phyloP scores from a whole-genome alignment of 2,888 invertebrate genomes.

The Amiota communis region DNA sequence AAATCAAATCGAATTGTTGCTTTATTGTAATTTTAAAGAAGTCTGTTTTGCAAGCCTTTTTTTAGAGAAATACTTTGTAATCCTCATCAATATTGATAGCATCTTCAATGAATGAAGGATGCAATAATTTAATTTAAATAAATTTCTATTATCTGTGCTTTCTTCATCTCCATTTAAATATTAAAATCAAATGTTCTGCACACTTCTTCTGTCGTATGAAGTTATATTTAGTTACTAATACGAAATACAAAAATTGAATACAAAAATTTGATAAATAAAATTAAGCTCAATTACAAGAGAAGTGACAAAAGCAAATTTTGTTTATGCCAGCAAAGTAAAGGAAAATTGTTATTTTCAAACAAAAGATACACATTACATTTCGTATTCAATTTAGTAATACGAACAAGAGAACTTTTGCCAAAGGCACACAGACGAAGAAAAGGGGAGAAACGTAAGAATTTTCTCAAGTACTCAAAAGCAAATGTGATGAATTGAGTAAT shows the following conservation, averaged over 20 bases:
- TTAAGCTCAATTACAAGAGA: conserved; percentile 23
- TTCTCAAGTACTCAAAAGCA: conserved; percentile 32
- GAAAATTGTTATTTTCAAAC: not conserved
- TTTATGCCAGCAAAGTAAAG: conserved; percentile 6
- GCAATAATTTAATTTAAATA: not conserved
- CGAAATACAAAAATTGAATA: not conserved
- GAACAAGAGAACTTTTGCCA: conserved; percentile 22
- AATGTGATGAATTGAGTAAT: conserved; percentile 71
- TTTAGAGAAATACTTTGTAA: too few species aligned
- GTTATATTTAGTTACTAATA: conserved; percentile 13
- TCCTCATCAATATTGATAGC: too few species aligned
- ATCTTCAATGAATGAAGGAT: too few species aligned
- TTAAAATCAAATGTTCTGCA: not conserved
- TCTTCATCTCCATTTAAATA: not conserved
- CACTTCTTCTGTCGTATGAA: not conserved
- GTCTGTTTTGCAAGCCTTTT: too few species aligned
- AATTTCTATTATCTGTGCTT: not conserved
- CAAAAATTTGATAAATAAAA: conserved; percentile 25
- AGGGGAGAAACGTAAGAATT: not conserved
- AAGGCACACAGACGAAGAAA: too few species aligned
- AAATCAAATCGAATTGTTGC: too few species aligned
- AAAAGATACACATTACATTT: conserved; percentile 40
- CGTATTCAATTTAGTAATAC: conserved; percentile 51
- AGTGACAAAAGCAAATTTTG: not conserved
- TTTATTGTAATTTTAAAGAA: too few species aligned